Evolutionary conservation across 2,888 invertebrate species (phyloP).

Genomic region (Mycalesis mineus): DNA sequence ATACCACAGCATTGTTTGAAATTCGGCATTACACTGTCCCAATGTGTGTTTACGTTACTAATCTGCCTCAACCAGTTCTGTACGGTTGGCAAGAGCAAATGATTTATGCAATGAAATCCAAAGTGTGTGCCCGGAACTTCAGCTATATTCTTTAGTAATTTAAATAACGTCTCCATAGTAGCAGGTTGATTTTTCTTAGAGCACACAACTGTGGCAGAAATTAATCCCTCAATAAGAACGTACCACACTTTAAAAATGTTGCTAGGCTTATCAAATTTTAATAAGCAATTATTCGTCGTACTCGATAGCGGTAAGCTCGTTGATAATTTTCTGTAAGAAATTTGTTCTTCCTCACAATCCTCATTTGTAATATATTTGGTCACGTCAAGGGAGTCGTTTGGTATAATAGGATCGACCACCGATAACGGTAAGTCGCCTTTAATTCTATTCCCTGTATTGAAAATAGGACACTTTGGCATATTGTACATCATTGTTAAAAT

Average conservation of each 20-base stretch:
- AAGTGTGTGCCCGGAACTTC: slow-evolving; percentile 92
- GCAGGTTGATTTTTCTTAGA: slow-evolving; percentile 93
- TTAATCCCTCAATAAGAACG: slow-evolving; percentile 90
- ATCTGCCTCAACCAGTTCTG: slow-evolving; percentile 94
- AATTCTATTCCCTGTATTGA: slow-evolving; percentile 91
- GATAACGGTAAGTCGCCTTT: slow-evolving; percentile 87
- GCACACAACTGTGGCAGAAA: slow-evolving; percentile 88
- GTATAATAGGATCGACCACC: slow-evolving; percentile 90
- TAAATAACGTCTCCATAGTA: slow-evolving; percentile 91
- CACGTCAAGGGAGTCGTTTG: slow-evolving; percentile 82
- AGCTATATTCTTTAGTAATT: slow-evolving; percentile 86
- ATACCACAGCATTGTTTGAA: slow-evolving; percentile 97
- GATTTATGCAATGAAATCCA: slow-evolving; percentile 94
- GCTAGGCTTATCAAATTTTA: slow-evolving; percentile 86
- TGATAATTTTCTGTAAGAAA: slow-evolving; percentile 80
- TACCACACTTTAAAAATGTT: slow-evolving; percentile 95
- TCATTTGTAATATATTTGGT: slow-evolving; percentile 83
- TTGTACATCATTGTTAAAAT: slow-evolving; percentile 94
- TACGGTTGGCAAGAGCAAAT: slow-evolving; percentile 92
- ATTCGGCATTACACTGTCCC: slow-evolving; percentile 89
- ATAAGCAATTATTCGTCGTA: slow-evolving; percentile 75
- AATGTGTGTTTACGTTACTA: slow-evolving; percentile 83
- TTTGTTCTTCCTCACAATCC: slow-evolving; percentile 82
- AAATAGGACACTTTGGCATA: slow-evolving; percentile 96
- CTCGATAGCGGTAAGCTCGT: slow-evolving; percentile 71